Percentiles rank a stretch among this genome's conserved stretches.
Evolutionary conservation across 1,140 invertebrate genomes (phyloP).

Genomic region (Meloidogyne chitwoodi): DNA sequence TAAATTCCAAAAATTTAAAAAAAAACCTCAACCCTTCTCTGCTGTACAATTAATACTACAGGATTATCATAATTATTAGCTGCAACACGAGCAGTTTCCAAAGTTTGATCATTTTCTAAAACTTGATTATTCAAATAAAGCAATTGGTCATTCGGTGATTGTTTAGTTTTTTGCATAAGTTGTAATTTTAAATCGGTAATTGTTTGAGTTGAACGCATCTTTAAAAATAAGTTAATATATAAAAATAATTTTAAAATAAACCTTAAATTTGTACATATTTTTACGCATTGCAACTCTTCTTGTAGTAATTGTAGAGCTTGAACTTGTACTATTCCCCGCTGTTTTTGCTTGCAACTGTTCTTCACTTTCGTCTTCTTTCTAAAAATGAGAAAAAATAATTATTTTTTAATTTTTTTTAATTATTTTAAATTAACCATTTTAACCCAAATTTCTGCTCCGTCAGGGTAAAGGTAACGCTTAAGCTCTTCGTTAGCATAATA

Average conservation of each 20-base stretch:
- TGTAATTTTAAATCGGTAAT: constrained; percentile 34
- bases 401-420: background rate
- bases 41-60: constrained; percentile 39
- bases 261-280: constrained; percentile 24
- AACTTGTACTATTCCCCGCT: background rate
- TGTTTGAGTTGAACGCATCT: constrained; percentile 35
- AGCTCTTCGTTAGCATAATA: constrained; percentile 10
- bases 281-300: background rate
- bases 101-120: constrained; percentile 32
- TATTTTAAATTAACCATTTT: constrained; percentile 24
- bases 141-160: constrained; percentile 41
- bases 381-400: constrained; percentile 8
- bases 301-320: background rate
- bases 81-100: constrained; percentile 15
- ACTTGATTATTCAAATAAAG: constrained; percentile 22
- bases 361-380: constrained; percentile 34
- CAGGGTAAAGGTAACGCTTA: constrained; percentile 27
- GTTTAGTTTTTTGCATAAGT: constrained; percentile 26
- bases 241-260: constrained; percentile 19
- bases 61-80: constrained; percentile 30
- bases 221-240: background rate
- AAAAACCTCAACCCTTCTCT: constrained; percentile 21
- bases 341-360: background rate
- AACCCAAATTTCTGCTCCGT: constrained; percentile 33
- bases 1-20: too few relatives aligned